A percentile compares a stretch with the other conserved stretches of the same genome.
These are phyloP conservation scores for Emydura subglobosa DNA, from an alignment of 2,113 vertebrate species.

Conservation along the genomic window DNA sequence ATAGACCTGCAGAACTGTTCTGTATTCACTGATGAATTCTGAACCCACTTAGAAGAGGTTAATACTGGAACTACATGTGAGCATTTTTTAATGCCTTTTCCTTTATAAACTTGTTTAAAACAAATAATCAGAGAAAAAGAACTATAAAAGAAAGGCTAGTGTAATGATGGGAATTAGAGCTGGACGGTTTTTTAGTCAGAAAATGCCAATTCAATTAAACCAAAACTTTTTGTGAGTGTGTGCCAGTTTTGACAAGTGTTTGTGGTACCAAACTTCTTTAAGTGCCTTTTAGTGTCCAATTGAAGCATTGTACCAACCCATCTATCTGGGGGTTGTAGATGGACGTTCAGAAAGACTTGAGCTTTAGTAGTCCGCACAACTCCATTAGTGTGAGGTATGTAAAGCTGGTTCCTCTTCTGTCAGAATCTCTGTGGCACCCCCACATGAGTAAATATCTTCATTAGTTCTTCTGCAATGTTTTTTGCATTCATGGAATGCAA, in stretches of 20 bases:
- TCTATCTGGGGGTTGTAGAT: no score
- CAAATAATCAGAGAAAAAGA: not conserved
- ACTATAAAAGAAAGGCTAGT: not conserved
- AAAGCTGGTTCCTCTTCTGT: no score
- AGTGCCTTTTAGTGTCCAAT: no score
- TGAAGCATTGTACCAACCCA: no score
- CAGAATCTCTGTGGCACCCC: no score
- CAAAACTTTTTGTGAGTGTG: not conserved
- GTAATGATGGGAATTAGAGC: not conserved
- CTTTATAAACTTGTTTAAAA: slow-evolving; percentile 2
- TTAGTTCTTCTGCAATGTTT: no score
- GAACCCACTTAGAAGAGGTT: slow-evolving; percentile 22
- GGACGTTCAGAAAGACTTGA: no score
- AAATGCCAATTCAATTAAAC: not conserved
- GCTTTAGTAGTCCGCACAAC: no score
- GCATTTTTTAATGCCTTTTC: accelerated
- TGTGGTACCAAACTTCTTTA: no score
- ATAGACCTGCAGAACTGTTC: slow-evolving; percentile 9
- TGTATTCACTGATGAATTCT: not conserved
- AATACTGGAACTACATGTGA: not conserved
- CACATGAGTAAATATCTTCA: no score
- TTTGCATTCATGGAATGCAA: no score
- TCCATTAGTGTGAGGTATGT: no score
- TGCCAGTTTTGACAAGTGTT: not conserved
- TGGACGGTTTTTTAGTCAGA: not conserved